phyloP scores from a whole-genome alignment of 2,888 invertebrate species.

The Lordiphosa fenestrarum region DNA sequence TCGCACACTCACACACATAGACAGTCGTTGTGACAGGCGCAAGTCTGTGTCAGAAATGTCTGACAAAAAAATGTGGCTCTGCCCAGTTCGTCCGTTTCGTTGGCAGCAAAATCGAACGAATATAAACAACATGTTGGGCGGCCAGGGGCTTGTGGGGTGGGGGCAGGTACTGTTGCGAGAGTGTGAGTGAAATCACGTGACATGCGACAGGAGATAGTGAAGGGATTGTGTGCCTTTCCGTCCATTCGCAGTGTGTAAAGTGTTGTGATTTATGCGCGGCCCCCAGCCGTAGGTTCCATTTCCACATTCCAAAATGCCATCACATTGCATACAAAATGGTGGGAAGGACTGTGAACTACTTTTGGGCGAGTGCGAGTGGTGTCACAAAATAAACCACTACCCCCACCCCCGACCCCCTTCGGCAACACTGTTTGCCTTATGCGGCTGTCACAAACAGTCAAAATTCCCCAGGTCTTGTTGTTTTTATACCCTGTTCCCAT shows the following conservation, averaged over 20 bases:
- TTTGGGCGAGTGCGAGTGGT: conserved; percentile 4
- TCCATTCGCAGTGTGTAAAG: conserved; percentile 1
- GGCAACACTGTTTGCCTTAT: background rate
- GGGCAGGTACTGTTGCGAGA: background rate
- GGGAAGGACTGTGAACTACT: conserved; percentile 7
- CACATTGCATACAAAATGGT: conserved; percentile 5
- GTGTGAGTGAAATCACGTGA: conserved; percentile 33
- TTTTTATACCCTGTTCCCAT: no score
- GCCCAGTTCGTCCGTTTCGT: conserved; percentile 19
- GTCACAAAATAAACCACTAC: conserved; percentile 2
- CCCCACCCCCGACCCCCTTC: no score
- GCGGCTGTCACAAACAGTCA: conserved; percentile 9
- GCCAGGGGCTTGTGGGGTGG: background rate
- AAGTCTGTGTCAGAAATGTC: conserved; percentile 64
- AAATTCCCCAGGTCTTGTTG: conserved; percentile 6
- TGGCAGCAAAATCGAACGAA: conserved; percentile 70
- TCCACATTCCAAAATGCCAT: background rate
- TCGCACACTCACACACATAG: conserved; percentile 12
- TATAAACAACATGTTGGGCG: conserved; percentile 57
- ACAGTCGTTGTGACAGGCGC: conserved; percentile 40
- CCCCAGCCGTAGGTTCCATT: background rate
- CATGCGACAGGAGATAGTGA: conserved; percentile 45
- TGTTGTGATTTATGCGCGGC: conserved; percentile 20
- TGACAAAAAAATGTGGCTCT: conserved; percentile 39
- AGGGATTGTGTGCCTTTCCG: conserved; percentile 32